Base-by-base conservation (phyloP, 2,888 invertebrate species). In the Drosophila testacea region DNA sequence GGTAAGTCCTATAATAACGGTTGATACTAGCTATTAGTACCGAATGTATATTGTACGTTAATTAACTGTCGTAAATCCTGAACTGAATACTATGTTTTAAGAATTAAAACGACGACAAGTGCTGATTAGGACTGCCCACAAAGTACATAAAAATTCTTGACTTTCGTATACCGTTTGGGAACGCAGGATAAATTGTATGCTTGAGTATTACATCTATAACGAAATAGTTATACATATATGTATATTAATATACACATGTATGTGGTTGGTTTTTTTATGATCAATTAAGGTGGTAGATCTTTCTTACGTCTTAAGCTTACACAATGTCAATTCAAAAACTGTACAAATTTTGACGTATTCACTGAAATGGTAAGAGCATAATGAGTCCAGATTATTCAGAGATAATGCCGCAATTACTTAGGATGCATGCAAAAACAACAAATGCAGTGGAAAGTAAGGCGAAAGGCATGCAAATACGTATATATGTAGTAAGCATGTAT, bases 311-410 rank as follows among this genome's bases (percentile, higher is more conserved):
- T 75, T 81, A 73, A 75, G 80, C 69, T 79, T 68, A 73, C 62
- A 62, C 69, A 78, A 70, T 57, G 54, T 69, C 66, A 82, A 77
- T 88, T 88, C 75, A 85, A 83, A 79, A 79, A 79, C 72, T 84
- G 84, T 86, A 84, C 81, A 84, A 76, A 65, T 63, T 68, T 72
- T 73, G 65, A 67, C 67, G 79, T 60, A 61, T 84, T 84, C 87
- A 84, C 84, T 84, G 84, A 81, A 84, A 84, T 76, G 89, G 87
- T 71, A 84, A 88, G 89, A 84, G 77, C 79, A 88, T 70, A 88
- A 69, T 44, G 56, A 63, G 57, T 67, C 62, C 65, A 66, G 48
- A 74, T 73, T 63, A 82, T 77, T 85, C 48, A 64, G 38, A 42
- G 55, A 16, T 42, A 70, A 50, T 59, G 41, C 42, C 16, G 22